Conservation (phyloP, 2,888 invertebrate genomes). For the Euzophera pinguis region DNA sequence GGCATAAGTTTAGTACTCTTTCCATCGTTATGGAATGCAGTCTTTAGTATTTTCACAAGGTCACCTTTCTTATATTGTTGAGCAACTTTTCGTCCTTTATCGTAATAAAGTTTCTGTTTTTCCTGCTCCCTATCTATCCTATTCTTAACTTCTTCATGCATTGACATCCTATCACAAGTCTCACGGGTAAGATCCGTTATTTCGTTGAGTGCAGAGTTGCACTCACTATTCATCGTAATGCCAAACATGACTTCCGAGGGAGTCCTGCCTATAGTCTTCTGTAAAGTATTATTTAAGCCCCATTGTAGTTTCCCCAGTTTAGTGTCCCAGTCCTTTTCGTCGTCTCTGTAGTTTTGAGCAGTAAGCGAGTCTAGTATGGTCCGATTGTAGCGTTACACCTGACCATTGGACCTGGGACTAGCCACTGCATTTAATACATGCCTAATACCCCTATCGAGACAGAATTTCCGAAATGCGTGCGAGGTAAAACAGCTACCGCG, state of each 20-base stretch:
- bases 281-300: slow-evolving; percentile 17
- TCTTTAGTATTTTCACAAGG: not conserved
- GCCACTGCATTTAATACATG: slow-evolving; percentile 18
- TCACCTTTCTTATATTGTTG: not conserved
- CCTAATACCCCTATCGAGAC: slow-evolving; percentile 2
- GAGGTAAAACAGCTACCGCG: not conserved
- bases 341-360: slow-evolving; percentile 6
- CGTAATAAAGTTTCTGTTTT: not conserved
- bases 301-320: slow-evolving; percentile 13
- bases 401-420: slow-evolving; percentile 14
- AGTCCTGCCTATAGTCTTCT: slow-evolving; percentile 14
- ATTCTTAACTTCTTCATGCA: not conserved
- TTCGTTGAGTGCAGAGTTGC: not conserved
- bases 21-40: not conserved
- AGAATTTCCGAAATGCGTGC: not conserved
- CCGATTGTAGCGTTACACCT: slow-evolving; percentile 16
- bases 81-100: not conserved
- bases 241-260: slow-evolving; percentile 3
- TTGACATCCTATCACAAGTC: not conserved
- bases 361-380: slow-evolving; percentile 12
- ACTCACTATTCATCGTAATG: not conserved
- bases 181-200: not conserved
- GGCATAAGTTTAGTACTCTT: not conserved
- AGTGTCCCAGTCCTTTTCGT: slow-evolving; percentile 16
- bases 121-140: not conserved